A percentile compares a stretch with the other conserved stretches of the same genome.
Conservation (phyloP, 1,140 invertebrate species). For the Cydia fagiglandana region DNA sequence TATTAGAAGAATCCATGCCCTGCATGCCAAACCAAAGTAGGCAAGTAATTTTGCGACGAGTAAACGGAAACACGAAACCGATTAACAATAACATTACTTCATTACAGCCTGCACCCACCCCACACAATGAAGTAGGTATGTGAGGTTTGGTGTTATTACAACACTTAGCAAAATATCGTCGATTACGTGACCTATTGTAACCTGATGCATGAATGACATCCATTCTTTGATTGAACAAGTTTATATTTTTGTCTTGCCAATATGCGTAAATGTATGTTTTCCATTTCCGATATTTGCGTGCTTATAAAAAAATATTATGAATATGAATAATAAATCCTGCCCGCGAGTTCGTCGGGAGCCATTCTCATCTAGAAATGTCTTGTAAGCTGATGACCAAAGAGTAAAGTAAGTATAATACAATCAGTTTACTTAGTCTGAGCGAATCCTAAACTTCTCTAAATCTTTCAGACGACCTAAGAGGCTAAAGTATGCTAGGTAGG, state of each 20-base stretch:
- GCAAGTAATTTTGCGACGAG: background rate
- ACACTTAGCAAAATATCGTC: slow-evolving; percentile 16
- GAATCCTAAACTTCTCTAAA: no score
- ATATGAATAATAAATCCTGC: no score
- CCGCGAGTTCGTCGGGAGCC: no score
- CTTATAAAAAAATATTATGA: no score
- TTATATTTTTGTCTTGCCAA: background rate
- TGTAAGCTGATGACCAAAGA: no score
- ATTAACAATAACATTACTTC: slow-evolving; percentile 21
- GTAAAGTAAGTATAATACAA: no score
- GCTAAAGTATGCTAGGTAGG: no score
- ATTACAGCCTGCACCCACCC: background rate
- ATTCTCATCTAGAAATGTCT: no score
- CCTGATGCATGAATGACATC: background rate
- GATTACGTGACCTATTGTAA: background rate
- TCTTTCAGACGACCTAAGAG: no score
- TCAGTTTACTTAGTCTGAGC: no score
- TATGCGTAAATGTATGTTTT: background rate
- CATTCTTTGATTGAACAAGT: slow-evolving; percentile 15
- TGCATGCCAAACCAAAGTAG: no score
- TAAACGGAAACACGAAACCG: background rate
- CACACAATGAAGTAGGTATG: background rate
- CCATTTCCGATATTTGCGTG: background rate
- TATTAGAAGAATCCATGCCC: no score
- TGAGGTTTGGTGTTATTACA: background rate